These are phyloP conservation scores for Drosophila takahashii DNA, from an alignment of 1,140 invertebrate species.

Conservation along the genomic window DNA sequence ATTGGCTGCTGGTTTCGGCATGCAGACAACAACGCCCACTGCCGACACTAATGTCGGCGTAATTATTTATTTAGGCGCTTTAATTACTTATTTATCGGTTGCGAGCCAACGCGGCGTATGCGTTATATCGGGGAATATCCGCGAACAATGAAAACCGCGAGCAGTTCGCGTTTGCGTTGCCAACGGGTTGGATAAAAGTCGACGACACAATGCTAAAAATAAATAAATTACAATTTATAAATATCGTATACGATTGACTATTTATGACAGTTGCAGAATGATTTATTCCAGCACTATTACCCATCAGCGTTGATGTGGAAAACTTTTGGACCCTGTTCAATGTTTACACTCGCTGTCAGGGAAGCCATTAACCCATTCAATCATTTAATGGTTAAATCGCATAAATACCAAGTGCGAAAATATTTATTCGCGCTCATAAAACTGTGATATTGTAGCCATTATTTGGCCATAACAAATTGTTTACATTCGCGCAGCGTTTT, in stretches of 20 bases:
- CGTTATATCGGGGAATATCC: slow-evolving; percentile 43
- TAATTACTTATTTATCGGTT: slow-evolving; percentile 75
- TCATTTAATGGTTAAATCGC: slow-evolving; percentile 42
- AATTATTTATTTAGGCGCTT: slow-evolving; percentile 76
- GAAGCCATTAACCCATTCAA: slow-evolving; percentile 43
- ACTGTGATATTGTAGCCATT: slow-evolving; percentile 49
- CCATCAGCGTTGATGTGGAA: slow-evolving; percentile 26
- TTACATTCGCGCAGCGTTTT: slow-evolving; percentile 24
- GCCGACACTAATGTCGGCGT: slow-evolving; percentile 37
- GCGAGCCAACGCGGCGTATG: slow-evolving; percentile 57
- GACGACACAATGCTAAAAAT: slow-evolving; percentile 53
- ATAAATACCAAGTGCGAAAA: slow-evolving; percentile 51
- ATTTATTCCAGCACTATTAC: slow-evolving; percentile 39
- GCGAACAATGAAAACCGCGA: slow-evolving; percentile 15
- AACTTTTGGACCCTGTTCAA: slow-evolving; percentile 15
- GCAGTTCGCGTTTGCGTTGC: slow-evolving; percentile 26
- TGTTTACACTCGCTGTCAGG: slow-evolving; percentile 36
- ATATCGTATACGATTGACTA: slow-evolving; percentile 12
- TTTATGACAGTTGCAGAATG: slow-evolving; percentile 23
- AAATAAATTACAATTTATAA: slow-evolving; percentile 50
- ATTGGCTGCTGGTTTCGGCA: slow-evolving; percentile 29
- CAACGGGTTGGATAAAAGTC: slow-evolving; percentile 45
- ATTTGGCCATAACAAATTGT: slow-evolving; percentile 43
- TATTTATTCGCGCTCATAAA: slow-evolving; percentile 55
- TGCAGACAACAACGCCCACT: slow-evolving; percentile 45